Evolutionary conservation across 2,113 vertebrate species (phyloP).

Genomic region (Semnornis frantzii): DNA sequence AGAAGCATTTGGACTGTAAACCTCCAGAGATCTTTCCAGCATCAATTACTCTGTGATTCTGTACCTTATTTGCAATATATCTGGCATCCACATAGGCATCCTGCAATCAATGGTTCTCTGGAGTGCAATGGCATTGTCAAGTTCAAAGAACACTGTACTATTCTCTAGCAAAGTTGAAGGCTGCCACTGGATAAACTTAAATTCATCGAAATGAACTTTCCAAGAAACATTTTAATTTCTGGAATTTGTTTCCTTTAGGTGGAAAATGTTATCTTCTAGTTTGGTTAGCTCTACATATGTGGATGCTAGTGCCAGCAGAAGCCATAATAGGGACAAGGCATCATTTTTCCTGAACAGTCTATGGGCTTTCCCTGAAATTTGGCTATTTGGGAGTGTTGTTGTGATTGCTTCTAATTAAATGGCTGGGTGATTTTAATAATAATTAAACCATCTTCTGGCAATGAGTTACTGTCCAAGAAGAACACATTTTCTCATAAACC

Average conservation of each 20-base stretch:
- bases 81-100: not conserved
- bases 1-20: not conserved
- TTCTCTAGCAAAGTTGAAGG: not conserved
- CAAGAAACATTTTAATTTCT: not conserved
- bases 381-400: not conserved
- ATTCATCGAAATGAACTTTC: not conserved
- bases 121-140: no score
- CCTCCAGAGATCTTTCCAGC: not conserved
- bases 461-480: not conserved
- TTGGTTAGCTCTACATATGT: not conserved
- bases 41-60: not conserved
- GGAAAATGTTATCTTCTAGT: not conserved
- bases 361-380: not conserved
- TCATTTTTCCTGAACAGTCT: not conserved
- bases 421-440: not conserved
- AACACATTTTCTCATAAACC: not conserved
- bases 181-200: not conserved
- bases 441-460: not conserved
- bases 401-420: not conserved
- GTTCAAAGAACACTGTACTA: not conserved
- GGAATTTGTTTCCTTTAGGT: not conserved
- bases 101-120: not conserved
- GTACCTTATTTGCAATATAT: not conserved
- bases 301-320: not conserved
- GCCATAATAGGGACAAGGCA: not conserved